These are phyloP conservation scores for Coelogynopora nodosa DNA, from an alignment of 2,888 invertebrate genomes.

Conservation along the genomic window DNA sequence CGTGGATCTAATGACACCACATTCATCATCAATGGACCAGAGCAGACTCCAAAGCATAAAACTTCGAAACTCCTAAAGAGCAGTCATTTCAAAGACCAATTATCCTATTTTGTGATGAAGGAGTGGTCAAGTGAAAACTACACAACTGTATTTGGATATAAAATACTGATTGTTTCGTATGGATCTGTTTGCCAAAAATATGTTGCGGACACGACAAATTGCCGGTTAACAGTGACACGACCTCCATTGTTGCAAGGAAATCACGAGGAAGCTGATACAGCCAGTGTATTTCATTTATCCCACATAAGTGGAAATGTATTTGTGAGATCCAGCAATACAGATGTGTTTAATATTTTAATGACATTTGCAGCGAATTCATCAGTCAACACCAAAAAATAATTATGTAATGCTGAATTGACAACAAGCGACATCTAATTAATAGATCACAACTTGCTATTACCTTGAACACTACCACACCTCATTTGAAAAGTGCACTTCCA, in stretches of 20 bases:
- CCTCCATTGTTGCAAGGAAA: slow-evolving; percentile 32
- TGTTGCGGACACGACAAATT: slow-evolving; percentile 7
- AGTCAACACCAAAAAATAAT: slow-evolving; percentile 36
- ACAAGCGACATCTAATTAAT: slow-evolving; percentile 41
- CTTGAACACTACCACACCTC: slow-evolving; percentile 35
- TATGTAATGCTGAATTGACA: slow-evolving; percentile 42
- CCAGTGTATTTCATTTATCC: slow-evolving; percentile 38
- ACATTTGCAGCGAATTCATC: not conserved
- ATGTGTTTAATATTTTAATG: slow-evolving; percentile 20
- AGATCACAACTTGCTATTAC: slow-evolving; percentile 24
- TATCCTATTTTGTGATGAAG: slow-evolving; percentile 33
- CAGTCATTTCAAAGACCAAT: slow-evolving; percentile 30
- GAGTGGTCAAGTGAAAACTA: slow-evolving; percentile 37
- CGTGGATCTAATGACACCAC: slow-evolving; percentile 4
- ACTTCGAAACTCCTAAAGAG: slow-evolving; percentile 23
- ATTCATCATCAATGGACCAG: slow-evolving; percentile 21
- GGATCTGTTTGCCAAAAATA: slow-evolving; percentile 22
- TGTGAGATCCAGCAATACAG: slow-evolving; percentile 7
- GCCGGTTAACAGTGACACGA: slow-evolving; percentile 5
- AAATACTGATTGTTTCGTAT: slow-evolving; percentile 34
- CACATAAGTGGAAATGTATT: slow-evolving; percentile 32
- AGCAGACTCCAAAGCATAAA: slow-evolving; percentile 29
- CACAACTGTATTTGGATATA: not conserved
- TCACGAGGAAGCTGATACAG: slow-evolving; percentile 44
- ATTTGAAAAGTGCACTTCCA: slow-evolving; percentile 38